phyloP scores from a whole-genome alignment of 2,113 vertebrate genomes.

The Gopherus evgoodei region DNA sequence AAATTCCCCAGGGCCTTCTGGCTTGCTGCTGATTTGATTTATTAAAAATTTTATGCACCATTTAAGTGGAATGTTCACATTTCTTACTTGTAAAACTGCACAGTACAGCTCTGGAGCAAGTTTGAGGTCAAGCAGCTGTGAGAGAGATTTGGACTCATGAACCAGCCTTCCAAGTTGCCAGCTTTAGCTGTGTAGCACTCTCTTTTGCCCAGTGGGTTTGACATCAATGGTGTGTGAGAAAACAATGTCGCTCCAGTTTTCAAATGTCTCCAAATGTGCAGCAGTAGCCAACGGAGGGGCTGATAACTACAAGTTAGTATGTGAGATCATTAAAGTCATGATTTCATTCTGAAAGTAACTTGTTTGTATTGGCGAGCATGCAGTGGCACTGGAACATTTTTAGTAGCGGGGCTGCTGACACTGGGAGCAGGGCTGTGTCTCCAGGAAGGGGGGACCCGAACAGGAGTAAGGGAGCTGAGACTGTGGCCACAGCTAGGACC shows the following conservation, averaged over 20 bases:
- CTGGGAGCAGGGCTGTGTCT: too few species aligned
- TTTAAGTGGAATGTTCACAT: neutral
- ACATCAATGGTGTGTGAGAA: neutral
- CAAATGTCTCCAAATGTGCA: neutral
- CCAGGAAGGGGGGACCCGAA: too few species aligned
- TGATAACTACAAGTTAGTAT: neutral
- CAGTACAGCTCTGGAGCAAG: neutral
- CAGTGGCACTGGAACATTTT: too few species aligned
- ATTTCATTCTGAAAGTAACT: neutral
- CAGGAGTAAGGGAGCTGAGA: too few species aligned
- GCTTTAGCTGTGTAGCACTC: neutral
- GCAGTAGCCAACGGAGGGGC: rapidly evolving
- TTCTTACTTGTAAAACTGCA: constrained; percentile 7
- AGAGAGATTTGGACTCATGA: neutral
- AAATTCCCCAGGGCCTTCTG: neutral
- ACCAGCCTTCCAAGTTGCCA: neutral
- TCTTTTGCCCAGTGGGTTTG: neutral
- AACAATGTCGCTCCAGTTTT: neutral
- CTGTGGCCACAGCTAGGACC: too few species aligned
- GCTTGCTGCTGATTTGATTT: constrained; percentile 6
- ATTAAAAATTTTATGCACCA: neutral
- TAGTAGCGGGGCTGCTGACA: too few species aligned
- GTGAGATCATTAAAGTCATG: neutral
- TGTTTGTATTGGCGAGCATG: neutral
- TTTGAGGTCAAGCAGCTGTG: neutral